Percentiles rank a stretch among this genome's conserved stretches.
Evolutionary conservation across 2,888 invertebrate genomes (phyloP).

Genomic region (Strigamia crassipes): DNA sequence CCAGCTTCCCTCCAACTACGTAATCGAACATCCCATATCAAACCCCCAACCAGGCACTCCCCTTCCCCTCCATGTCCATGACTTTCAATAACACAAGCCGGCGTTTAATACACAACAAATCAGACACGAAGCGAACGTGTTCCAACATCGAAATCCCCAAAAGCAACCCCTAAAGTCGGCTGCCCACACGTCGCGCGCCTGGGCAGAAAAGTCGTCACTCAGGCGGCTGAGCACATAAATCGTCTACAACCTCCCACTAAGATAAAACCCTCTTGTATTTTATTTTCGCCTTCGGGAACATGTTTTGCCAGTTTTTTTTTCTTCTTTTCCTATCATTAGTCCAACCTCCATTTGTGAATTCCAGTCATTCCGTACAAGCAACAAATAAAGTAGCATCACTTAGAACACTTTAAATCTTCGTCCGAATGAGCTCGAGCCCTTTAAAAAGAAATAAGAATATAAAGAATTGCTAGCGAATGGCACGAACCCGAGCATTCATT

Average conservation of each 20-base stretch:
- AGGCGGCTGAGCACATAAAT: background rate
- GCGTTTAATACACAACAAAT: constrained; percentile 15
- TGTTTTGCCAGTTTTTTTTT: constrained; percentile 1
- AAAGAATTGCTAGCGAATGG: background rate
- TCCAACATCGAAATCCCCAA: background rate
- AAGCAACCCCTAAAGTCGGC: background rate
- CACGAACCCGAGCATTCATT: constrained; percentile 17
- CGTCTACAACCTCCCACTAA: constrained; percentile 15
- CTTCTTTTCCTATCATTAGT: background rate
- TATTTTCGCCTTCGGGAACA: background rate
- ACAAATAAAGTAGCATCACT: background rate
- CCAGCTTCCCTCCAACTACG: constrained; percentile 10
- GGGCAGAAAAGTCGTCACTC: background rate
- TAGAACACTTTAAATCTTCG: background rate
- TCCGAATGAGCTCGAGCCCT: background rate
- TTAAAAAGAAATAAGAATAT: background rate
- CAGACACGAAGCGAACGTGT: background rate
- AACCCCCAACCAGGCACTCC: background rate
- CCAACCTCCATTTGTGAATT: background rate
- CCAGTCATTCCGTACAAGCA: background rate
- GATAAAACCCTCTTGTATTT: background rate
- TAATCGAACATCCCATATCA: constrained; percentile 20
- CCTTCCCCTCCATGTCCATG: background rate
- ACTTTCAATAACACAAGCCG: background rate
- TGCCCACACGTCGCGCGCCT: background rate